A percentile compares a stretch with the other conserved stretches of the same genome.
Evolutionary conservation across 2,888 invertebrate genomes (phyloP).

Genomic region (Sesamia inferens): DNA sequence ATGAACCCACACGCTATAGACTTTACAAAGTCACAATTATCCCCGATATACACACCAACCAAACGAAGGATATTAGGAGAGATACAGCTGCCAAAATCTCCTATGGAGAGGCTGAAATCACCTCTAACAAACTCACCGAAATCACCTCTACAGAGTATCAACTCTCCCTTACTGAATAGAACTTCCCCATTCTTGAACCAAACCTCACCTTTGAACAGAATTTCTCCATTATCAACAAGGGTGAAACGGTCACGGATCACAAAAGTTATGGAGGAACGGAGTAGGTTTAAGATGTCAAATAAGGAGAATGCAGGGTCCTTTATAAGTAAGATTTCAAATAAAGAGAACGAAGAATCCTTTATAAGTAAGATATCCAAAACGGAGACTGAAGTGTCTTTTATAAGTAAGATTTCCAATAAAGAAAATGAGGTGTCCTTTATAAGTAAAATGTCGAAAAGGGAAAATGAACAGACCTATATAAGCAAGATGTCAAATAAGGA

Average conservation of each 20-base stretch:
- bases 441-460: constrained; percentile 80
- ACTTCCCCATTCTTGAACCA: constrained; percentile 54
- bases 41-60: constrained; percentile 71
- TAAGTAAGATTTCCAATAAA: constrained; percentile 80
- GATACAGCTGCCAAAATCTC: constrained; percentile 69
- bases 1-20: constrained; percentile 84
- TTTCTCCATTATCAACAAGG: constrained; percentile 69
- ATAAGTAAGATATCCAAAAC: constrained; percentile 78
- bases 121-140: constrained; percentile 50
- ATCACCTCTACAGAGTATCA: constrained; percentile 64
- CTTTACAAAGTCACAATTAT: constrained; percentile 74
- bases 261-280: constrained; percentile 81
- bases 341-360: constrained; percentile 71
- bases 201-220: constrained; percentile 53
- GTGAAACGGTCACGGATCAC: constrained; percentile 75
- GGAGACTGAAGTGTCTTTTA: constrained; percentile 73
- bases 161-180: constrained; percentile 66
- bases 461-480: constrained; percentile 70
- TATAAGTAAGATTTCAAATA: constrained; percentile 76
- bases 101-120: constrained; percentile 72
- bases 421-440: constrained; percentile 73
- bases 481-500: constrained; percentile 82
- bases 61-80: constrained; percentile 83
- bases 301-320: constrained; percentile 74
- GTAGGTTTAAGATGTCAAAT: constrained; percentile 79